Evolutionary conservation across 1,140 invertebrate species (phyloP), one percentile per base, ranked within the genome.

Genomic region (Drosophila bipectinata): DNA sequence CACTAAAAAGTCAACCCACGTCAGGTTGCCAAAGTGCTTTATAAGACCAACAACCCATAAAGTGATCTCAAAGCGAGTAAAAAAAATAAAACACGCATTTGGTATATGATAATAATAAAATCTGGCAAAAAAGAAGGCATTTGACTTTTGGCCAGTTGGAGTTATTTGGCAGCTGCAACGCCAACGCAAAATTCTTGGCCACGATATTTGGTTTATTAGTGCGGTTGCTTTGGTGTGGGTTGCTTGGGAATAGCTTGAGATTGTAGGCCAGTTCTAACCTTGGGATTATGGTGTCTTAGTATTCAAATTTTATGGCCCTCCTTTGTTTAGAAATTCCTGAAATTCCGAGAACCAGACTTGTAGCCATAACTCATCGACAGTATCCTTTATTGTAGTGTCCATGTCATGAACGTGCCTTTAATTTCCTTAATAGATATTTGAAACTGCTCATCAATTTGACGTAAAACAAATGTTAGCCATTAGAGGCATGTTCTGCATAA

Each of bases 391-490:
- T 28, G 26, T 37, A 37, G 54, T 53, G 72, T 74, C 39, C 51
- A 44, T 55, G 47, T 58, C 71, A 58, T 58, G 72, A 66, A 75
- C 72, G 72, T 75, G 72, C 41, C 71, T 66, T 67, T 74, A 84
- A 87, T 84, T 59, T 71, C 77, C 74, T 60, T 74, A 87, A 84
- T 84, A 62, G 82, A 66, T 77, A 81, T 62, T 84, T 87, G 81
- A 84, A 44, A 81, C 73, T 81, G 73, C 54, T 72, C 81, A 87
- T 84, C 81, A 87, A 61, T 44, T 67, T 81, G 81, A 87, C 81
- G 76, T 84, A 59, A 73, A 81, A 87, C 82, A 85, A 84, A 80
- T 77, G 79, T 71, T 83, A 64, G 61, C 79, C 79, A 59, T 75
- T 66, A 66, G 61, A 41, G 44, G 79, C 80, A 82, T 79, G 80